These are phyloP conservation scores for Coptodon rendalli DNA, from an alignment of 2,113 vertebrate species.

Conservation along the genomic window DNA sequence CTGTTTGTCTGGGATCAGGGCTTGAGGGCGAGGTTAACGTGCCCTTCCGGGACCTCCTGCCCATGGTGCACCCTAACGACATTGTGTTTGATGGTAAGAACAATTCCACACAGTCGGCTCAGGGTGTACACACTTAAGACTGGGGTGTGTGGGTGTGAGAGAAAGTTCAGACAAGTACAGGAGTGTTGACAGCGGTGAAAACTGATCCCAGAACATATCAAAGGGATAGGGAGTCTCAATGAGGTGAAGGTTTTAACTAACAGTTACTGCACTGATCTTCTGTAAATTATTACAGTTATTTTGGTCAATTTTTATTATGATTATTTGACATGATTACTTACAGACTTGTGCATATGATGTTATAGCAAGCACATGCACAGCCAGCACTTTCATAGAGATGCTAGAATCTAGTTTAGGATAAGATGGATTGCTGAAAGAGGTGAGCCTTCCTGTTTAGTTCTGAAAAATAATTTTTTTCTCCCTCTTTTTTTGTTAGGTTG, in stretches of 20 bases:
- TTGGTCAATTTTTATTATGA: not conserved
- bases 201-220: not conserved
- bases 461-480: not conserved
- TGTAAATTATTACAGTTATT: not conserved
- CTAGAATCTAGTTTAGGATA: not conserved
- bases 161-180: not conserved
- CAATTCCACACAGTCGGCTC: not conserved
- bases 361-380: not conserved
- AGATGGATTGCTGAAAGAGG: not conserved
- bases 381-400: not conserved
- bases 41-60: slow-evolving; percentile 84
- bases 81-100: slow-evolving; percentile 88
- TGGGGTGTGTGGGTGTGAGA: not conserved
- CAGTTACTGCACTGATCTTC: not conserved
- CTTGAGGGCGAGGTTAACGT: slow-evolving; percentile 78
- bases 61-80: slow-evolving; percentile 90
- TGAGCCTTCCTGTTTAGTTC: not conserved
- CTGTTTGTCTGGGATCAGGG: slow-evolving; percentile 81
- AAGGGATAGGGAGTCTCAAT: not conserved
- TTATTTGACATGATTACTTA: not conserved
- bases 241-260: not conserved
- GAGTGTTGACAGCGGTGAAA: not conserved
- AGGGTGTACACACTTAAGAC: not conserved
- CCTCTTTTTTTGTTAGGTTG: slow-evolving; percentile 70
- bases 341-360: not conserved